Evolutionary conservation across 2,797 vertebrate species (phyloP).

Genomic region (Trachops cirrhosus): DNA sequence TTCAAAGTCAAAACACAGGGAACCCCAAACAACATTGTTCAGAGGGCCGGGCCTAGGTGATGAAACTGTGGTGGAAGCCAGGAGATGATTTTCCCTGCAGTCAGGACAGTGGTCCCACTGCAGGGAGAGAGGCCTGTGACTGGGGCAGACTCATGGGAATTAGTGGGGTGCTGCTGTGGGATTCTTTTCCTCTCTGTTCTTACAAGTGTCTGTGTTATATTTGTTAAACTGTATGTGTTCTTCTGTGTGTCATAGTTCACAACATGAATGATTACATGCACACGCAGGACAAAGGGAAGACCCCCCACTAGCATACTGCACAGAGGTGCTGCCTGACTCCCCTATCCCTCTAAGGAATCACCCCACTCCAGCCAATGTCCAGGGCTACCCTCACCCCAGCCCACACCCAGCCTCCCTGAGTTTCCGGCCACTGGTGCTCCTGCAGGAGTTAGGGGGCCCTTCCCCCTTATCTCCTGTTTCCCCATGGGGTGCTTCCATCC

Average conservation of each 20-base stretch:
- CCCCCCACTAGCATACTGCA: fast-evolving
- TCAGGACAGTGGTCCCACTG: neutral
- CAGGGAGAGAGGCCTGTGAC: no score
- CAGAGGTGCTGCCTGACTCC: no score
- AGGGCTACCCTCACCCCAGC: neutral
- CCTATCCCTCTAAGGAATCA: neutral
- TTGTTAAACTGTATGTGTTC: neutral
- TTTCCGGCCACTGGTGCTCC: neutral
- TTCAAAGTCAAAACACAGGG: neutral
- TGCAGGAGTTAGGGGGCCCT: no score
- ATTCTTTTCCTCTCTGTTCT: neutral
- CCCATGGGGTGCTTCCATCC: neutral
- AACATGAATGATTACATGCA: fast-evolving
- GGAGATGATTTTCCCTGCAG: fast-evolving
- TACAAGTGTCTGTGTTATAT: neutral
- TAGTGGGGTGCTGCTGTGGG: neutral
- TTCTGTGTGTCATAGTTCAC: neutral
- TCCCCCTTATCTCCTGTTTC: neutral
- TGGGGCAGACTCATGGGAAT: fast-evolving
- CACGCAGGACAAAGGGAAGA: neutral
- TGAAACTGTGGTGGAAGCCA: no score
- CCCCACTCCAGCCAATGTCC: neutral
- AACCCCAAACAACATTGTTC: neutral
- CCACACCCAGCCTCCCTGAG: neutral
- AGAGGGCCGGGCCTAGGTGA: neutral